Conservation (phyloP, 2,797 vertebrate species). For the Danio kyathit region DNA sequence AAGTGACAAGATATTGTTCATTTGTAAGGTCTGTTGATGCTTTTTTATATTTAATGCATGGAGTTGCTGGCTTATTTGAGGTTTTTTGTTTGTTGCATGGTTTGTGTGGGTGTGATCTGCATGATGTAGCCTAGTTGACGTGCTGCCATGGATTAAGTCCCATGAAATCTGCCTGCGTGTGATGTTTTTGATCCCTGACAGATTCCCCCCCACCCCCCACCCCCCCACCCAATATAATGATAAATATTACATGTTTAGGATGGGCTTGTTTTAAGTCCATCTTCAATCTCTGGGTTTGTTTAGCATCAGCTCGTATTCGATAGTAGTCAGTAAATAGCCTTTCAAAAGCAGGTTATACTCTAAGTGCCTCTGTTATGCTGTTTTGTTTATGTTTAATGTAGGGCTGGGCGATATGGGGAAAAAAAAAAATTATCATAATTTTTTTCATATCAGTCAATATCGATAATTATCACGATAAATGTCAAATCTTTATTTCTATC, state of each 20-base stretch:
- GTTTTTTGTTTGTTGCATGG: slow-evolving; percentile 50
- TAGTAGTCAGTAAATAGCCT: background rate
- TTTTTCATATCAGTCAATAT: too few species aligned
- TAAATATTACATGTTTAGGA: background rate
- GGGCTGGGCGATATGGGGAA: too few species aligned
- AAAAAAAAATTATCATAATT: too few species aligned
- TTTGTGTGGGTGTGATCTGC: slow-evolving; percentile 43
- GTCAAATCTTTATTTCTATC: too few species aligned
- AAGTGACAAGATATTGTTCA: slow-evolving; percentile 25
- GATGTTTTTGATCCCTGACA: slow-evolving; percentile 3
- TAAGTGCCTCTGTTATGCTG: too few species aligned
- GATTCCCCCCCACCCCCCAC: too few species aligned
- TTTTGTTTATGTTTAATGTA: too few species aligned
- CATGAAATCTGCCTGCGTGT: slow-evolving; percentile 25
- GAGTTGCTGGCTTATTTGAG: background rate
- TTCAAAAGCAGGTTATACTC: background rate
- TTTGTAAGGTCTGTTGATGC: background rate
- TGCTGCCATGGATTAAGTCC: slow-evolving; percentile 24
- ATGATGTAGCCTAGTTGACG: slow-evolving; percentile 27
- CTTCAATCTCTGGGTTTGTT: background rate
- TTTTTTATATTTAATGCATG: slow-evolving; percentile 26
- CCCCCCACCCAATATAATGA: too few species aligned
- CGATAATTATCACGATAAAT: too few species aligned
- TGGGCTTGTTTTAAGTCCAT: background rate
- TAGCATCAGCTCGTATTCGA: slow-evolving; percentile 6